Percentiles rank a stretch among this genome's conserved stretches.
Evolutionary conservation across 2,113 vertebrate genomes (phyloP).

Genomic region (Chloebia gouldiae): DNA sequence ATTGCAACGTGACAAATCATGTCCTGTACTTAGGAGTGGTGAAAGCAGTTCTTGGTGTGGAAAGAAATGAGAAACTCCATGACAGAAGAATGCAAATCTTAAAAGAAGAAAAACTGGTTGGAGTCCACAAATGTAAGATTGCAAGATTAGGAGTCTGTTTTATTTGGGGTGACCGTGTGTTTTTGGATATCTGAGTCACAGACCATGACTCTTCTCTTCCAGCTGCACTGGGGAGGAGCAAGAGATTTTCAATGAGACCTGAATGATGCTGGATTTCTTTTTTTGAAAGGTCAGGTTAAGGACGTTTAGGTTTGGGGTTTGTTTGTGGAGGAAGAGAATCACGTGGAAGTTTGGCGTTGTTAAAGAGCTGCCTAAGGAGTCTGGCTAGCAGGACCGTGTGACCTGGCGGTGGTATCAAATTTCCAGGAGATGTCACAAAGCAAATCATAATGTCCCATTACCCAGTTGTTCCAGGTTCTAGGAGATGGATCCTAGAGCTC

Average conservation of each 20-base stretch:
- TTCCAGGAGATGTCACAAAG: not conserved
- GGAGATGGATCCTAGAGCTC: not conserved
- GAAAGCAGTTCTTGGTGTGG: not conserved
- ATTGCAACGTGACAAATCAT: not conserved
- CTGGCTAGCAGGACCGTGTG: accelerated
- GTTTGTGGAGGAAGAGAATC: not conserved
- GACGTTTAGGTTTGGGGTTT: not conserved
- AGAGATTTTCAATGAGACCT: not conserved
- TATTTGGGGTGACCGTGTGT: not conserved
- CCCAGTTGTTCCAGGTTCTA: not conserved
- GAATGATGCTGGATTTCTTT: not conserved
- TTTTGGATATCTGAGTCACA: not conserved
- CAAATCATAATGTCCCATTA: not conserved
- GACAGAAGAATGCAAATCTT: not conserved
- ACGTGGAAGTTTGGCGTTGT: accelerated
- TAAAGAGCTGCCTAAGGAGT: not conserved
- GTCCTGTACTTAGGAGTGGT: not conserved
- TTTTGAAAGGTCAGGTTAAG: not conserved
- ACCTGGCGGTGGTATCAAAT: not conserved
- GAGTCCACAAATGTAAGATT: not conserved
- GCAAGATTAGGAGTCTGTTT: not conserved
- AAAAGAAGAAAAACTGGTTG: not conserved
- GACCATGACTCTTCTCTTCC: not conserved
- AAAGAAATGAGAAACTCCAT: not conserved
- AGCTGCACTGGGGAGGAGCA: not conserved